Base-by-base conservation (phyloP, 2,113 vertebrate species). In the Malurus elegans region DNA sequence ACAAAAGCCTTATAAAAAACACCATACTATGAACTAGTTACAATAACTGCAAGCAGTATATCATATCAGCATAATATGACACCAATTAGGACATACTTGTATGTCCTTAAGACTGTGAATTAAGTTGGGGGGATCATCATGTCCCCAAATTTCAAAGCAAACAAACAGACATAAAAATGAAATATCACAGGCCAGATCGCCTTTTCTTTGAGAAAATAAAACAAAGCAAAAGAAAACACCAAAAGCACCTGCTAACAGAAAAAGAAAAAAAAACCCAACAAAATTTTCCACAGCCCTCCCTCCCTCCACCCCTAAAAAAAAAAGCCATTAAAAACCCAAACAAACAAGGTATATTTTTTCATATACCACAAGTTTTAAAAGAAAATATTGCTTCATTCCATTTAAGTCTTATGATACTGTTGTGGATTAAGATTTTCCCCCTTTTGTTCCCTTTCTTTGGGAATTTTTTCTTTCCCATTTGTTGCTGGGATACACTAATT, bases 241-340 rank as follows among this genome's bases (percentile, higher is more conserved):
- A 8, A 10, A 80, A 50, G 5, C 6, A 2, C 3, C 2, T 1
- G 5, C 4, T 5, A 12, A 18, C 61, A 17, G 32, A 2, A 31
- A 48, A 34, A 31, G 36, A 2, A 23, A 0, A 2, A 3, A 12
- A 51, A 44, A 4, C 2, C 9, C 29, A 31, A 7, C 17, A 20
- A 38, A 60, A 20, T 1, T 8, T 38, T 20, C 6, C 7, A 10
- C 11, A 54, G 17, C 4, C 5, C 9, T 9, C 14, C 2, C 11
- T 38, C 38, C 38, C 38, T 10, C 16, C 12, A 20, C 9, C 9
- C 14, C 2, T 4, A 5, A 16, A 32, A 23, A 21, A 44, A 36
- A 15, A 19, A 38, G 38, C 4, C 7, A 1, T 2, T 8, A 50
- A 36, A 47, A 14, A 2, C 4, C 2, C 8, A 16, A 82, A 62